Evolutionary conservation across 2,113 vertebrate genomes (phyloP), one percentile per base, ranked within the genome.

Genomic region (Ceyx cyanopectus): DNA sequence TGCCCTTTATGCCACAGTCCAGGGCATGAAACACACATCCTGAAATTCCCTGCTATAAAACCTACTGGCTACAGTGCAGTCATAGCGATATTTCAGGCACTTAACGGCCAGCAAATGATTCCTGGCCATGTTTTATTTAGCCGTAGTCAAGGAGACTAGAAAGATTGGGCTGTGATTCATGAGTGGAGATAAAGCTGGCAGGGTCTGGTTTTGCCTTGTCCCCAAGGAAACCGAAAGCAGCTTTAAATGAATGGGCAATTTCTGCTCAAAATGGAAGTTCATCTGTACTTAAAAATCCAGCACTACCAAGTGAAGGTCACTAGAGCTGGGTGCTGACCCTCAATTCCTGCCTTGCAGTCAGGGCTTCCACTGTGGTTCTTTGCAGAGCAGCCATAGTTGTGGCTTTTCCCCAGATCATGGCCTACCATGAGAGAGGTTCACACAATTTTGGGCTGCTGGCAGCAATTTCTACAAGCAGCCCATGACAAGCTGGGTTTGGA

Each of bases 71-170:
- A 91, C 74, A 34, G 6, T 27, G 81, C 78, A 73, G 74, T 61
- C 8, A 8, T 13, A 0, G 1, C n/a, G 7, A 72, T 81, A 32
- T 87, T 89, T 73, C 91, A 57, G 84, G 74, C 87, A 40, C 91
- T 91, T 34, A 86, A 89, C 1, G 14, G 89, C 48, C 84, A 20
- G 57, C 7, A 0, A 66, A 32, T 9, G 62, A 74, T 78, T 92
- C 66, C 94, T 93, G 89, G 53, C 66, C 91, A 69, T 95, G 94
- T 91, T 96, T 94, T 94, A 94, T 95, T 94, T 95, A 92, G 89
- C 91, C 30, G 95, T 94, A 95, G 95, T 85, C 95, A 96, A 92
- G 93, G 95, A 94, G 93, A 94, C 95, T 27, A 48, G 62, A 56
- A 57, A 75, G 87, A 75, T 23, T 34, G 89, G 81, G 83, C 90